Evolutionary conservation across 64 coral and sea anemone species (phyloP), one percentile per base, ranked within the genome.

Genomic region (Hydrozoanthus tunicans): DNA sequence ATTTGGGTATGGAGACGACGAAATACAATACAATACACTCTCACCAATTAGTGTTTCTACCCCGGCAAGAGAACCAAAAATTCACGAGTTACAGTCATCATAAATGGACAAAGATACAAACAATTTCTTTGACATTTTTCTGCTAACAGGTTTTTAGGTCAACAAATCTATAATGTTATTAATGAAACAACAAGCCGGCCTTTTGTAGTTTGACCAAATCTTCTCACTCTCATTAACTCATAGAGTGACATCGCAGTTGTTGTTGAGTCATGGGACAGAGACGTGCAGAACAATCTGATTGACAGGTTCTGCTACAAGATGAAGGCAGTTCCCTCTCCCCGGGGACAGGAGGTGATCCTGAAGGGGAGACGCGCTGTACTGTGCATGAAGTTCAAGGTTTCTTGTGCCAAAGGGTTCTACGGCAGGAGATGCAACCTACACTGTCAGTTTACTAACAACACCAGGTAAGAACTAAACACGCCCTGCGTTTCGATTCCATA

Each of bases 181-280:
- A 9, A 77, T 56, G 15, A 4, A 25, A 14, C 6, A 5, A 70
- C 4, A 68, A 0, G 6, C 14, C 12, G 4, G 27, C 6, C 68
- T 71, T 24, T 5, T 24, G 0, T 71, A 11, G 20, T 27, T 73
- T 43, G 70, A 27, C 20, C 20, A 20, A 20, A 20, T 20, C 20
- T 20, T 20, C 6, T 23, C 17, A 17, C 26, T 80, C 60, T 10
- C 12, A 57, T 6, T 61, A 9, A 8, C 53, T 73, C 4, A 73
- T 68, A 86, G 83, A 43, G 24, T 12, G 67, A 51, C 83, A 59
- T 86, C n/a, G 83, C 66, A 58, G 56, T 86, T 59, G 83, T 86
- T 52, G 83, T 86, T 0, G 83, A 86, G 67, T 86, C 83, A 8
- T 86, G 83, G 83, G 66, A 86, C 58, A 53, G 17, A 1, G 53